Percentiles rank a stretch among this genome's conserved stretches.
These are phyloP conservation scores for Oryzias celebensis DNA, from an alignment of 2,113 vertebrate species.

Conservation along the genomic window DNA sequence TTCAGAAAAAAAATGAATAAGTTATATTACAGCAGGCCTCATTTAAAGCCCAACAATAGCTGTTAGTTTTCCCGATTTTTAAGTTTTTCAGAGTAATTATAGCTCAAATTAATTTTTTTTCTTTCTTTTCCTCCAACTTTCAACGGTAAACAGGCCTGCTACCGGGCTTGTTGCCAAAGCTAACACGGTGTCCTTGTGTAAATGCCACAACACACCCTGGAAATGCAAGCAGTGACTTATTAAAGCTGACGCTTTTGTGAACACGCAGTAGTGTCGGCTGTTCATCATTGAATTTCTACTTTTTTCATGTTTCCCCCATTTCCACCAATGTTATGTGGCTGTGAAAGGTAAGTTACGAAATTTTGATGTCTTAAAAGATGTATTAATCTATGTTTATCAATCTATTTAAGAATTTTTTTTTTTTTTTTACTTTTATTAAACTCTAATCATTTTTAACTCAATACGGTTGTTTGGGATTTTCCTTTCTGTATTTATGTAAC, in stretches of 20 bases:
- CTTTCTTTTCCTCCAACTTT: constrained; percentile 2
- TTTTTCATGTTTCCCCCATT: not conserved
- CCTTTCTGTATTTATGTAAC: no score
- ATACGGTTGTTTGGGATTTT: no score
- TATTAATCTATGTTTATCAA: no score
- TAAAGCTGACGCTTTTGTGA: constrained; percentile 47
- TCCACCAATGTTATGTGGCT: not conserved
- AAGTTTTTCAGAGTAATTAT: constrained; percentile 3
- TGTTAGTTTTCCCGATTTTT: not conserved
- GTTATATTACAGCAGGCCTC: no score
- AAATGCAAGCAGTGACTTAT: constrained; percentile 29
- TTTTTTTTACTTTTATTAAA: not conserved
- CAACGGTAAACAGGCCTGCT: constrained; percentile 33
- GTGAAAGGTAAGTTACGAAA: not conserved
- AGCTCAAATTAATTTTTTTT: not conserved
- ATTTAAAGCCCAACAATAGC: no score
- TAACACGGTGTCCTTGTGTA: constrained; percentile 48
- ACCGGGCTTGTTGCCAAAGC: constrained; percentile 51
- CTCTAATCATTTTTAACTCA: no score
- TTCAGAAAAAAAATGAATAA: no score
- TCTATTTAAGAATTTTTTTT: not conserved
- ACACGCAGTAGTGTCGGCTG: constrained; percentile 26
- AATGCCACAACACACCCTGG: constrained; percentile 55
- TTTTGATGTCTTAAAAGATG: not conserved
- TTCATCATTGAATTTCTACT: not conserved